Conservation (phyloP, 2,797 vertebrate genomes). For the Lerista edwardsae region DNA sequence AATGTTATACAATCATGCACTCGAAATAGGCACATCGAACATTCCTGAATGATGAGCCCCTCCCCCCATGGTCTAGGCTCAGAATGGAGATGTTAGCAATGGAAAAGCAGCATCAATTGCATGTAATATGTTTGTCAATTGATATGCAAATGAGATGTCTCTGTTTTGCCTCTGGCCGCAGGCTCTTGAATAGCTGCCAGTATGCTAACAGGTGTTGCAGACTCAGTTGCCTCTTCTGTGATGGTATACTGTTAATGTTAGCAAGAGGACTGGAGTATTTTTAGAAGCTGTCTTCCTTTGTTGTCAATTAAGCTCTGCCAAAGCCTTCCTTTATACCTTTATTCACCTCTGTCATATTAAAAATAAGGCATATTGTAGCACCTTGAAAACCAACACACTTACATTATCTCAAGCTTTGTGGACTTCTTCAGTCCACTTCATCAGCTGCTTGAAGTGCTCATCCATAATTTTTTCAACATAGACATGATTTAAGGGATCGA, state of each 20-base stretch:
- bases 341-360: no score
- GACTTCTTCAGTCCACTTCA: no score
- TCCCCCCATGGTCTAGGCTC: background rate
- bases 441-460: no score
- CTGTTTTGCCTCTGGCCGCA: constrained; percentile 30
- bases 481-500: no score
- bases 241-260: background rate
- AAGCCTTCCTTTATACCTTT: background rate
- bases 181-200: background rate
- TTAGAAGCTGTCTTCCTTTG: background rate
- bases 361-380: no score
- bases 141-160: constrained; percentile 22
- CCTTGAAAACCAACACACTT: no score
- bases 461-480: no score
- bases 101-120: constrained; percentile 9
- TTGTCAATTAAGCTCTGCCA: background rate
- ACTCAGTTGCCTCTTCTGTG: background rate
- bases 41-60: background rate
- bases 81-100: background rate
- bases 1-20: background rate
- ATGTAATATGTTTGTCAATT: constrained; percentile 10
- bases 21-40: background rate
- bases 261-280: background rate
- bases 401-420: no score
- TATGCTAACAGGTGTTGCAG: constrained; percentile 10